Percentiles rank a stretch among this genome's conserved stretches.
These are phyloP conservation scores for Ascidia mentula DNA, from an alignment of 23 tunicate species.

Conservation along the genomic window DNA sequence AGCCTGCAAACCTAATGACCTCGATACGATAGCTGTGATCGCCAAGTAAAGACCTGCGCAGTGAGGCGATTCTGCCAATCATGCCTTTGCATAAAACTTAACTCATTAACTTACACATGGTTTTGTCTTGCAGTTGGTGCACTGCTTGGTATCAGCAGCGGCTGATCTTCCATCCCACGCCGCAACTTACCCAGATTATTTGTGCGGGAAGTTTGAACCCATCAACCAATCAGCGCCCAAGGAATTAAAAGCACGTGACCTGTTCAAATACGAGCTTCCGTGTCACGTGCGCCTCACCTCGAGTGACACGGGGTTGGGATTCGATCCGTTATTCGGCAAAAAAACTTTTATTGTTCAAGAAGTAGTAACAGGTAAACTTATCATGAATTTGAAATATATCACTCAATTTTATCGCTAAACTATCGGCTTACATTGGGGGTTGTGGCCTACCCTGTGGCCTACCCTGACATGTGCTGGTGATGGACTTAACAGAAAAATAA, in stretches of 20 bases:
- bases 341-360: conserved; percentile 14
- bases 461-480: too few species aligned
- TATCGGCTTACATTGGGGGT: too few species aligned
- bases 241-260: conserved; percentile 18
- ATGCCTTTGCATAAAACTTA: too few species aligned
- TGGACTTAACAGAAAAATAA: too few species aligned
- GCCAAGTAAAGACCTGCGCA: too few species aligned
- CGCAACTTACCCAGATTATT: conserved; percentile 27
- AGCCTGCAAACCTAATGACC: too few species aligned
- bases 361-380: conserved; percentile 18
- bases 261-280: conserved; percentile 26
- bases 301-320: conserved; percentile 24
- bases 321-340: conserved; percentile 27
- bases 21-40: too few species aligned
- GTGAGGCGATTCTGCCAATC: too few species aligned
- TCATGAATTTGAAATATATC: too few species aligned
- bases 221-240: conserved; percentile 7
- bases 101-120: not conserved
- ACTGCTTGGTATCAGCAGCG: conserved; percentile 24
- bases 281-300: conserved; percentile 11
- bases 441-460: too few species aligned
- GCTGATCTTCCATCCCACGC: conserved; percentile 7
- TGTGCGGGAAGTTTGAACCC: conserved; percentile 35
- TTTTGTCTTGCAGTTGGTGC: conserved; percentile 19
- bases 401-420: too few species aligned